Base-by-base conservation (phyloP, 2,113 vertebrate species). In the Hyla sarda region DNA sequence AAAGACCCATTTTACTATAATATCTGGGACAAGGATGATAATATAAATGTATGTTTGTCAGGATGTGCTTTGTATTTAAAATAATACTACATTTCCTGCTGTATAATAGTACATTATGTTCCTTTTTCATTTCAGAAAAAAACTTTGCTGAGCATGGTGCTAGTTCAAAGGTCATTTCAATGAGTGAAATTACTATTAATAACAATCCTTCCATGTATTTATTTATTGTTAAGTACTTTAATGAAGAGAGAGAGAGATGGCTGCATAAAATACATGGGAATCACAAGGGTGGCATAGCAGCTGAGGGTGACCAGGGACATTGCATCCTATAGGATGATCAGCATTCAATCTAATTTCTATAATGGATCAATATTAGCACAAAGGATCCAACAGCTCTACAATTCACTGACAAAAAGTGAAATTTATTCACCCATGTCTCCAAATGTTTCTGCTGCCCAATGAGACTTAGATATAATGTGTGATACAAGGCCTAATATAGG, bases 31-130 rank as follows among this genome's bases (percentile, higher is more conserved):
- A 32, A 21, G 30, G 48, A 54, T 54, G 54, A 77, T 54, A 77
- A 77, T 54, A 54, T 50, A 28, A 23, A 11, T 71, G 67, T 37
- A 71, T 71, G 9, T 77, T 30, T 50, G n/a, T 5, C 56, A 62
- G 77, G 77, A 79, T 41, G 60, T 58, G 13, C 23, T 47, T n/a
- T 58, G 13, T 30, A n/a, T 23, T 14, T 79, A 10, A 6, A 80
- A 45, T 80, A 60, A 58, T 80, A 54, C 12, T 28, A 65, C 25
- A 65, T 81, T 62, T 81, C 56, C 78, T 81, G 58, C n/a, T 60
- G 62, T 41, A 19, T 56, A 14, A 62, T 65, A 47, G 17, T 34
- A 65, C 23, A 30, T 52, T 76, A 45, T 65, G 25, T 78, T 79
- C 16, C 23, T 81, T 47, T 65, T 45, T 45, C 23, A 41, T n/a